Evolutionary conservation across 2,888 invertebrate genomes (phyloP), one percentile per base, ranked within the genome.

Genomic region (Noctua janthina): DNA sequence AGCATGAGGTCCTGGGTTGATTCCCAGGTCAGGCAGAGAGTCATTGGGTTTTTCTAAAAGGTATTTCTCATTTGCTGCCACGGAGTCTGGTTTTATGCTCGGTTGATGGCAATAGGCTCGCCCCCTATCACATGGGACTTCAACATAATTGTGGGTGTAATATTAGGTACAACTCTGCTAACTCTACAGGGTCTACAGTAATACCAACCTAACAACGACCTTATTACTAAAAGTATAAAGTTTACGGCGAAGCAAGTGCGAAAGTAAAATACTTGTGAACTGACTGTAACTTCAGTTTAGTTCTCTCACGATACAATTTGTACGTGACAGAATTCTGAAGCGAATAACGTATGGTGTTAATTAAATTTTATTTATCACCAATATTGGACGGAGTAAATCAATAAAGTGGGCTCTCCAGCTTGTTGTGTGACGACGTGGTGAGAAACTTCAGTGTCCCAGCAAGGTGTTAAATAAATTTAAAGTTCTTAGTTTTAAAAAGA

Each of bases 241-340:
- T 3, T 68, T 17, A 46, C n/a, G 4, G n/a, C 20, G 8, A 17
- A 46, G 1, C n/a, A 46, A 68, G 15, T n/a, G 17, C 8, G 8
- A 11, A 43, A n/a, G n/a, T 68, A 68, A n/a, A 43, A 13, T 67
- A 15, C 7, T 15, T n/a, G 8, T n/a, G 4, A 68, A n/a, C 15
- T 2, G 8, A n/a, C 46, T 46, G 39, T 54, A 70, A 74, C 68
- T 82, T 73, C 49, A 76, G 49, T 66, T 82, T 74, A 49, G 76
- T 72, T 66, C 35, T 3, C 20, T 17, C 49, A 17, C 64, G 78
- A 81, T 83, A 86, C 74, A 83, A 87, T 83, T 76, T 77, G 81
- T 86, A 90, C 83, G 89, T 87, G 84, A 87, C 74, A 74, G 71
- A 68, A 83, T 84, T 77, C 76, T 78, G 35, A n/a, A n/a, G 74